Base-by-base conservation (phyloP, 2,113 vertebrate genomes). In the Nettapus auritus region DNA sequence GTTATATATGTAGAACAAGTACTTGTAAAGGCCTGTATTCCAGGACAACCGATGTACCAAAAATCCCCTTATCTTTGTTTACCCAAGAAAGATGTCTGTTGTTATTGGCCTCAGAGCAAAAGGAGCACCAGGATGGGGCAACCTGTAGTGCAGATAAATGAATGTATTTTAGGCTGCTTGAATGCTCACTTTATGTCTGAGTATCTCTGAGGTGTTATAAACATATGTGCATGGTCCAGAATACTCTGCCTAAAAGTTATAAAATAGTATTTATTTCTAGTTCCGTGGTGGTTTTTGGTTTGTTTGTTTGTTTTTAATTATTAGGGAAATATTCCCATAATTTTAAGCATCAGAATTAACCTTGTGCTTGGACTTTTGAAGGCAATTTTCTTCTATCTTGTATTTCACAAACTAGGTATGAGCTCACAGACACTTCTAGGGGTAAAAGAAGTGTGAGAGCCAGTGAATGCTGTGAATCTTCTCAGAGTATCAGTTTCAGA, bases 381-480 rank as follows among this genome's bases (percentile, higher is more conserved):
- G 59, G 8, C 36, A 57, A 7, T 68, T 94, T 52, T 88, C 28
- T 53, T 68, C 4, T 36, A 29, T 46, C 38, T 55, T 55, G 8
- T 93, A 5, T 89, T 89, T 94, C 77, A 89, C 57, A 79, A 9
- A 26, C 15, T 6, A 29, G 20, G 19, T 93, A 2, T 64, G 46
- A 73, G 73, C 57, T 83, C 64, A 70, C 29, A 95, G 66, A 82
- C 82, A 69, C 67, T 85, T 64, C 28, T 18, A 88, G 42, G 48
- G 46, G 42, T 91, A 75, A 85, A 68, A 83, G 56, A 95, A 67
- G 56, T 85, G 90, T 96, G 95, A 97, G 67, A 93, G 44, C 17
- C 42, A 55, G n/a, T 42, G 63, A 95, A 80, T 59, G 53, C 38
- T 95, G 89, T 91, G 93, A 96, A 91, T 73, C 68, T 94, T 96